Percentiles rank a stretch among this genome's conserved stretches.
These are phyloP conservation scores for Thecophora atra DNA, from an alignment of 2,888 invertebrate genomes.

Conservation along the genomic window DNA sequence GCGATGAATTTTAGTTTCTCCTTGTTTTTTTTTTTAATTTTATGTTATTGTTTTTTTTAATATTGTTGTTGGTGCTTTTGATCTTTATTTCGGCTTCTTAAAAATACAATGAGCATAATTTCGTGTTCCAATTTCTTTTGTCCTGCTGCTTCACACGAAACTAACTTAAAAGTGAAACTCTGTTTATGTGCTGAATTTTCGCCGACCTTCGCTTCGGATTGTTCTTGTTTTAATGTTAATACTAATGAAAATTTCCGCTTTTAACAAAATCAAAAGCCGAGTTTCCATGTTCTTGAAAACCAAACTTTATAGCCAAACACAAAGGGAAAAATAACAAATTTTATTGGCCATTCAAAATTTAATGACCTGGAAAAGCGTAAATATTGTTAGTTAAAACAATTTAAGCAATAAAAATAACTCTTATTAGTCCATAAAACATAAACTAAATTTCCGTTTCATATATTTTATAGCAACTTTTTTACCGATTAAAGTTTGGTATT, in stretches of 20 bases:
- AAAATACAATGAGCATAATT: not conserved
- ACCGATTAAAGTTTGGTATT: too few species aligned
- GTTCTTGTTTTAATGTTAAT: not conserved
- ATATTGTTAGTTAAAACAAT: too few species aligned
- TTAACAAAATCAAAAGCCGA: not conserved
- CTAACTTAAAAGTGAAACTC: conserved; percentile 10
- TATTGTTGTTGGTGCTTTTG: not conserved
- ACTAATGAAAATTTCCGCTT: conserved; percentile 10
- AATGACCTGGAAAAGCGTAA: conserved; percentile 2
- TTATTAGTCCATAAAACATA: too few species aligned
- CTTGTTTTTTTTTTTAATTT: not conserved
- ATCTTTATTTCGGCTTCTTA: not conserved
- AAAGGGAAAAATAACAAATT: not conserved
- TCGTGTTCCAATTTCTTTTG: not conserved
- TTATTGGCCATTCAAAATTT: not conserved
- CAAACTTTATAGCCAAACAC: too few species aligned
- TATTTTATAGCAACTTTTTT: too few species aligned
- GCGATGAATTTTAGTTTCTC: conserved; percentile 6
- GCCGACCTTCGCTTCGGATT: not conserved
- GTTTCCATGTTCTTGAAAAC: conserved; percentile 22
- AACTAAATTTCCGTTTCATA: too few species aligned
- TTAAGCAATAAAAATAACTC: too few species aligned
- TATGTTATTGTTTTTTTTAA: not conserved
- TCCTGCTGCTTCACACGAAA: not conserved
- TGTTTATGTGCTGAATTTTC: conserved; percentile 14